Evolutionary conservation across 2,888 invertebrate species (phyloP).

Genomic region (Rugalucina vietnamica): DNA sequence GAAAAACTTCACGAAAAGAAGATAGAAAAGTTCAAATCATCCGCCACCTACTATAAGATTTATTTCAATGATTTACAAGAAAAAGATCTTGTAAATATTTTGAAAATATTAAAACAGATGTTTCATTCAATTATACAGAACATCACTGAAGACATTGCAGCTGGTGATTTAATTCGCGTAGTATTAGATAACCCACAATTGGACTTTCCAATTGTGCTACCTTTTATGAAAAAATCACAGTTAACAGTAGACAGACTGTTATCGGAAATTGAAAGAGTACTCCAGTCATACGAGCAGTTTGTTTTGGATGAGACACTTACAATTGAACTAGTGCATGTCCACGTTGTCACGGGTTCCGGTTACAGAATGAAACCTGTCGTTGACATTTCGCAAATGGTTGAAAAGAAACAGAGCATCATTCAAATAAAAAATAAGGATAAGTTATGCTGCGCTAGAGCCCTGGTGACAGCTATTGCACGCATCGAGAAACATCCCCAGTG

Average conservation of each 20-base stretch:
- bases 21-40: neutral
- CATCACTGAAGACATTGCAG: neutral
- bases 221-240: constrained; percentile 13
- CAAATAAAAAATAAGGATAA: constrained; percentile 52
- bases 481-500: constrained; percentile 44
- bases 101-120: neutral
- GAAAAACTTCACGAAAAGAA: neutral
- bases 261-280: constrained; percentile 35
- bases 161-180: constrained; percentile 24
- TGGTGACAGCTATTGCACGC: constrained; percentile 55
- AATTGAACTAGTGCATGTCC: constrained; percentile 49
- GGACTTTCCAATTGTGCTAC: constrained; percentile 24
- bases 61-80: neutral
- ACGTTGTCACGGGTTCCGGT: constrained; percentile 32
- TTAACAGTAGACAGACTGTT: constrained; percentile 27
- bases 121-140: neutral
- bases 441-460: constrained; percentile 53
- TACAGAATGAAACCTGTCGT: constrained; percentile 38
- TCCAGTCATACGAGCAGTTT: constrained; percentile 40
- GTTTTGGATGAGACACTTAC: constrained; percentile 46
- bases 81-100: neutral
- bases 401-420: constrained; percentile 49
- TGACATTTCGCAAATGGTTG: constrained; percentile 40
- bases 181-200: constrained; percentile 28
- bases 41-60: neutral